These are phyloP conservation scores for Spheniscus mendiculus DNA, from an alignment of 2,113 vertebrate species.

Conservation along the genomic window DNA sequence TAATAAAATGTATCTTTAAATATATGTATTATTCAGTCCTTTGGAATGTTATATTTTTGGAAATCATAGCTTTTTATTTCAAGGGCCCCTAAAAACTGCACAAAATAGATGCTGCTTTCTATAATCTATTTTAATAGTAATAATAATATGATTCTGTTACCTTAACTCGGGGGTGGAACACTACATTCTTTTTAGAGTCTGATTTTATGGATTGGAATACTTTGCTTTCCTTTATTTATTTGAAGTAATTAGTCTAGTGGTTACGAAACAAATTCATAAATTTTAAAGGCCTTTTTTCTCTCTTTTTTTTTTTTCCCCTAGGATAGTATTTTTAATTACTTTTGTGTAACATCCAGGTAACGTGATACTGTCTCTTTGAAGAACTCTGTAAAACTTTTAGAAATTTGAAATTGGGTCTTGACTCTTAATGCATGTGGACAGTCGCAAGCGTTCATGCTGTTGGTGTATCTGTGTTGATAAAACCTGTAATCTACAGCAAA, in stretches of 20 bases:
- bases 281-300: conserved; percentile 78
- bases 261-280: conserved; percentile 75
- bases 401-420: conserved; percentile 91
- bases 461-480: conserved; percentile 91
- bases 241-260: conserved; percentile 81
- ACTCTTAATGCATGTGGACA: conserved; percentile 98
- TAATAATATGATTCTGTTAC: conserved; percentile 83
- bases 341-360: conserved; percentile 80
- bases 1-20: conserved; percentile 86
- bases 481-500: conserved; percentile 87
- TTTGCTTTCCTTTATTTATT: conserved; percentile 86
- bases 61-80: conserved; percentile 88
- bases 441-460: conserved; percentile 93
- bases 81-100: conserved; percentile 87
- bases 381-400: conserved; percentile 90
- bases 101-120: conserved; percentile 90
- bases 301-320: conserved; percentile 60
- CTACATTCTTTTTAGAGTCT: conserved; percentile 85
- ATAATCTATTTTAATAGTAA: conserved; percentile 89
- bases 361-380: conserved; percentile 98
- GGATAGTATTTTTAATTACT: conserved; percentile 77
- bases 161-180: conserved; percentile 82
- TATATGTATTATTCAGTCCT: conserved; percentile 84
- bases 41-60: conserved; percentile 87
- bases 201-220: conserved; percentile 81